A percentile compares a stretch with the other conserved stretches of the same genome.
These are phyloP conservation scores for Misgurnus anguillicaudatus DNA, from an alignment of 2,113 vertebrate species.

Conservation along the genomic window DNA sequence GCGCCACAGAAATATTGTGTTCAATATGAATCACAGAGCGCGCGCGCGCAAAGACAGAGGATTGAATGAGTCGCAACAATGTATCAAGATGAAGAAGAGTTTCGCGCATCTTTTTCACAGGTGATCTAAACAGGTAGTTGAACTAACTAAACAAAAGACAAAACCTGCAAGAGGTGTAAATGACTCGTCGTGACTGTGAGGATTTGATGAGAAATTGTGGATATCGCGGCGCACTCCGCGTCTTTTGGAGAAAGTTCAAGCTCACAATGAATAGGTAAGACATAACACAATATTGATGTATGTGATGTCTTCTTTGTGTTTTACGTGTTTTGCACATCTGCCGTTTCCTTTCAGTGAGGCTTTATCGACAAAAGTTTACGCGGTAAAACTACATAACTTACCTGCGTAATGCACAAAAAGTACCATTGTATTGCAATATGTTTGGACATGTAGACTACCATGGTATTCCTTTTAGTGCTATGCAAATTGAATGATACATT, in stretches of 20 bases:
- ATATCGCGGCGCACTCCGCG: neutral
- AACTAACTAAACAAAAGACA: neutral
- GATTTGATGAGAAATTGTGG: constrained; percentile 10
- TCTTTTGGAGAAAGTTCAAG: constrained; percentile 23
- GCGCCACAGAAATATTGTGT: constrained; percentile 48
- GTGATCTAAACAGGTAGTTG: neutral
- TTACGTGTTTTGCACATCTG: neutral
- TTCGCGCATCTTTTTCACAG: constrained; percentile 2
- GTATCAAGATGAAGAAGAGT: constrained; percentile 7
- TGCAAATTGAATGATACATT: too few relatives aligned
- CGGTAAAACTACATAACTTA: too few relatives aligned
- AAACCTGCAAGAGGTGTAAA: neutral
- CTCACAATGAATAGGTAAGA: constrained; percentile 26
- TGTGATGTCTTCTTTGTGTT: neutral
- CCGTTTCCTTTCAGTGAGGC: neutral
- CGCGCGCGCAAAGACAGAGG: neutral
- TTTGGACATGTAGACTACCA: neutral
- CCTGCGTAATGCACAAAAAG: neutral
- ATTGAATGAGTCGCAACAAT: neutral
- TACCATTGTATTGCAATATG: neutral
- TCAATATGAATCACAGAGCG: constrained; percentile 32
- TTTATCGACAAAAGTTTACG: neutral
- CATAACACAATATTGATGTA: neutral
- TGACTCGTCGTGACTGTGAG: constrained; percentile 1
- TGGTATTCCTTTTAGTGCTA: neutral